Evolutionary conservation across 2,888 invertebrate genomes (phyloP), one percentile per base, ranked within the genome.

Genomic region (Mellilla xanthometata): DNA sequence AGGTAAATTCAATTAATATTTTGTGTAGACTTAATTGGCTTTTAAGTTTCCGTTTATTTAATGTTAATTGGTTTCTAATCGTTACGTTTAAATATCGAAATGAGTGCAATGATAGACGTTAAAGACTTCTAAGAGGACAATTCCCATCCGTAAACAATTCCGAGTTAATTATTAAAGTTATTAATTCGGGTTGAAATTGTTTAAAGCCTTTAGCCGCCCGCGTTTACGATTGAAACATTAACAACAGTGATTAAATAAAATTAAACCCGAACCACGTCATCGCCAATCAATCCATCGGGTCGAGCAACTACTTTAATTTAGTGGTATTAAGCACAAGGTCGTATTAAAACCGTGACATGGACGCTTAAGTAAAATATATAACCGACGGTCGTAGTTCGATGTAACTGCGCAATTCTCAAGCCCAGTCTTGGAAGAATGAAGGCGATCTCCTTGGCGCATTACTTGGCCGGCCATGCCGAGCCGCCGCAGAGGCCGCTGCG

Each of bases 331-430:
- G 65, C 62, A 71, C 73, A 71, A 76, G 73, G 76, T 56, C 62
- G 59, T 39, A 60, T 63, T 59, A 57, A 65, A 69, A 57, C 68
- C 67, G 58, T 73, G 71, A 69, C 71, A 71, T 71, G 60, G 60
- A 71, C 72, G 65, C 72, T 71, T 51, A 68, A 72, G 63, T 68
- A 62, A 76, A 76, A 70, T 70, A 57, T 72, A 69, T 63, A 62
- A 60, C 55, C 65, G 61, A 55, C 67, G 64, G 66, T 61, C 65
- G 60, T 55, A 60, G 65, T 59, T 65, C 62, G 56, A 68, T 69
- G 62, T 73, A 78, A 85, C 81, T 85, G 81, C 83, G 84, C 81
- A 83, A 69, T 81, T 79, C 69, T 72, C 51, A 56, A 55, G 56
- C 68, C 54, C 64, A 66, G 64, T 71, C 72, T 81, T 77, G 76